Evolutionary conservation across 2,888 invertebrate genomes (phyloP).

Genomic region (Cryptosula pallasiana): DNA sequence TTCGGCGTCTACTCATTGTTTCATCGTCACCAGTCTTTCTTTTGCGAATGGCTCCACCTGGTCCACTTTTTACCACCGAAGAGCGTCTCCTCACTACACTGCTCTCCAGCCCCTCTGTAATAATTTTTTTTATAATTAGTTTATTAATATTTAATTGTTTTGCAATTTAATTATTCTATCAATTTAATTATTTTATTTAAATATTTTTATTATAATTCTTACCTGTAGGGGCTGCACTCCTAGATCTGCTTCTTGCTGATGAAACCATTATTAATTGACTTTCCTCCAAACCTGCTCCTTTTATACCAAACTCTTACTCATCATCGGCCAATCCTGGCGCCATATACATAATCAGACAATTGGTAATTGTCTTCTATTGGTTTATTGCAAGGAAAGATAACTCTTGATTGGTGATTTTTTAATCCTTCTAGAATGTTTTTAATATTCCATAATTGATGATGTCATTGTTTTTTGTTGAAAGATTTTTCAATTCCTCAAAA

Average conservation of each 20-base stretch:
- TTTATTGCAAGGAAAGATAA: slow-evolving; percentile 44
- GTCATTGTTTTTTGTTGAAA: neutral
- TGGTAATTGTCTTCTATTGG: neutral
- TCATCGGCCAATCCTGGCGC: neutral
- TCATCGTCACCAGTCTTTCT: neutral
- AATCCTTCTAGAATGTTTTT: neutral
- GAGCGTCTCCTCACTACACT: neutral
- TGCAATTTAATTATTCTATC: no score
- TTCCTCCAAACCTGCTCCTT: neutral
- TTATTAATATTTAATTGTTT: no score
- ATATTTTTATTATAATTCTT: neutral
- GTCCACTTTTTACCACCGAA: neutral
- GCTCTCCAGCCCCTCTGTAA: neutral
- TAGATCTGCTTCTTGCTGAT: neutral
- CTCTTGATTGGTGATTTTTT: slow-evolving; percentile 19
- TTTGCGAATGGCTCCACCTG: neutral
- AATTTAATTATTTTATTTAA: no score
- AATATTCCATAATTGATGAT: neutral
- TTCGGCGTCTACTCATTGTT: slow-evolving; percentile 4
- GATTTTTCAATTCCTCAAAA: neutral
- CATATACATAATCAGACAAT: neutral
- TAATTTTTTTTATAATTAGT: no score
- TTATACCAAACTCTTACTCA: neutral
- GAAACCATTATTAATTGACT: neutral
- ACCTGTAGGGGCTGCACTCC: neutral